A percentile compares a stretch with the other conserved stretches of the same genome.
Conservation (phyloP, 2,797 vertebrate genomes). For the Sebastes iracundus region DNA sequence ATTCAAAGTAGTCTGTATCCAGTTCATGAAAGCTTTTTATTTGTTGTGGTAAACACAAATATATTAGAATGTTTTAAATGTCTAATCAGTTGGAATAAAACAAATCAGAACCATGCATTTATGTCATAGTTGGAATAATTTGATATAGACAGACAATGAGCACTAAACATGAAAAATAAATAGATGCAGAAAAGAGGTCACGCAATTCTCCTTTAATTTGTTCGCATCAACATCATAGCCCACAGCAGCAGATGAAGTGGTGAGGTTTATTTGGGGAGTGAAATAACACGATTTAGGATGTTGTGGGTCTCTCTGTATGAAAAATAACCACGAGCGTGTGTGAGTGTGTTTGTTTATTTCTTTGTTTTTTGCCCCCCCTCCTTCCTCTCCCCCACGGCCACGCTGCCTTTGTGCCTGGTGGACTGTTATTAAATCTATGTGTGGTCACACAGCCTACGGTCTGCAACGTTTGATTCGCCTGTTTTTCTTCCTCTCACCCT, state of each 20-base stretch:
- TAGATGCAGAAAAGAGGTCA: slow-evolving; percentile 11
- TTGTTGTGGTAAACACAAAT: neutral
- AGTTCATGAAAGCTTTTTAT: neutral
- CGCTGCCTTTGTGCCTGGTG: slow-evolving; percentile 53
- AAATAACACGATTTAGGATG: slow-evolving; percentile 21
- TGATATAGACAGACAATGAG: neutral
- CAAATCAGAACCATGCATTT: neutral
- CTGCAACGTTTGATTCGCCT: slow-evolving; percentile 31
- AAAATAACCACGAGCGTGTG: slow-evolving; percentile 32
- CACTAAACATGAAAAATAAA: neutral
- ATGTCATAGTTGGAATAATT: neutral
- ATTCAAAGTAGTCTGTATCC: neutral
- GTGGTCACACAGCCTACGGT: slow-evolving; percentile 65
- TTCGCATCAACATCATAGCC: slow-evolving; percentile 11
- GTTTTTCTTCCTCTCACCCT: slow-evolving; percentile 60
- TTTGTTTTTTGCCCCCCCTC: neutral
- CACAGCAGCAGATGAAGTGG: neutral
- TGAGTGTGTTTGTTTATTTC: slow-evolving; percentile 4
- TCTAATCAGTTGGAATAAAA: neutral
- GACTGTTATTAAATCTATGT: slow-evolving; percentile 68
- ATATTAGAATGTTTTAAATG: neutral
- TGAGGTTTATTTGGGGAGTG: neutral
- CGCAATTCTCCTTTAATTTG: slow-evolving; percentile 17
- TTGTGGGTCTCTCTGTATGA: neutral
- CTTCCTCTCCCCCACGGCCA: slow-evolving; percentile 10